Percentiles rank a stretch among this genome's conserved stretches.
Evolutionary conservation across 2,113 vertebrate genomes (phyloP).

Genomic region (Cranoglanis bouderius): DNA sequence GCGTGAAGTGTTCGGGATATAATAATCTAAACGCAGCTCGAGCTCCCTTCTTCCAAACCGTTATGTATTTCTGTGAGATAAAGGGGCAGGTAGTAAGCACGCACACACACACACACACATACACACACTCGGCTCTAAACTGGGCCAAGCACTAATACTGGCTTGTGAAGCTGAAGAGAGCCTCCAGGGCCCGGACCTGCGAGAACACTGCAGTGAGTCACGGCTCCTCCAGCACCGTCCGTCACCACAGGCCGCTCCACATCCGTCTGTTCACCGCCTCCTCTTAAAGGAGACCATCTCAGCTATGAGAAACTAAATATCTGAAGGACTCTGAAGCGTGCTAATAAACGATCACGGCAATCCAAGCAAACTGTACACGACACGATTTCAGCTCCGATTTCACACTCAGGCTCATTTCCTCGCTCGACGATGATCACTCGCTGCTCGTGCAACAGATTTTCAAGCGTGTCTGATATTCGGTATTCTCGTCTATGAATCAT

Average conservation of each 20-base stretch:
- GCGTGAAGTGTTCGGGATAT: neutral
- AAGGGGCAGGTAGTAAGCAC: neutral
- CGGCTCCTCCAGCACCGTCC: neutral
- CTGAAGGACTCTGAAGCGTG: neutral
- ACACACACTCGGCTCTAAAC: constrained; percentile 2
- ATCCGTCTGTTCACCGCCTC: constrained; percentile 29
- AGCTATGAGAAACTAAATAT: neutral
- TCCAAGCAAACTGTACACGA: neutral
- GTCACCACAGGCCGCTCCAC: neutral
- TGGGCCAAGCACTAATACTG: constrained; percentile 32
- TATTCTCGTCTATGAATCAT: neutral
- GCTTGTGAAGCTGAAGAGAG: constrained; percentile 12
- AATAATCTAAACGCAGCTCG: neutral
- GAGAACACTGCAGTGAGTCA: constrained; percentile 36
- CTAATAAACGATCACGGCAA: neutral
- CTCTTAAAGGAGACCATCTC: constrained; percentile 27
- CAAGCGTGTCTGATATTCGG: neutral
- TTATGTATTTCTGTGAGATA: neutral
- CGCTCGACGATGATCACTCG: neutral
- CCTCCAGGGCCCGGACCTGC: constrained; percentile 33
- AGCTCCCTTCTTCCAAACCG: neutral
- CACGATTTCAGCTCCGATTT: too few relatives aligned
- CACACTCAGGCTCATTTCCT: too few relatives aligned
- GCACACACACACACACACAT: neutral
- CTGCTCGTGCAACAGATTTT: neutral